Evolutionary conservation across 1,140 invertebrate genomes (phyloP), one percentile per base, ranked within the genome.

Genomic region (Drosophila auraria): DNA sequence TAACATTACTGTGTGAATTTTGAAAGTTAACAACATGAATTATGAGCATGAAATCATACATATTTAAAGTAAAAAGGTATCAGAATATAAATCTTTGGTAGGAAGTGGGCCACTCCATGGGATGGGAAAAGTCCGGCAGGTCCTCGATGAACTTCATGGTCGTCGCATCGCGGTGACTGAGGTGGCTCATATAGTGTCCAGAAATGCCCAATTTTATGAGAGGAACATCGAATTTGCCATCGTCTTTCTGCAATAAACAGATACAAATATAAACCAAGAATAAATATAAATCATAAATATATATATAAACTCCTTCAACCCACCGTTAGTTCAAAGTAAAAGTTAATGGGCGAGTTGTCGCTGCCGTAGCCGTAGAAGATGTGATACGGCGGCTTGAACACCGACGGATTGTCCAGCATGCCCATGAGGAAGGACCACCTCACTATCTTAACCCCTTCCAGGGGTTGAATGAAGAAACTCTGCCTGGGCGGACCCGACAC

Each of bases 401-500:
- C 57, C 2, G 33, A 63, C 94, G 95, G 96, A 17, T 87, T 82
- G 17, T 96, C 95, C 14, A 96, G 93, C 36, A 95, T 95, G 78
- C 96, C 83, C 8, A 44, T 47, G 8, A 87, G 60, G 40, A 87
- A 83, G 0, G 83, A 87, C 83, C 83, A 87, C 50, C 57, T 56
- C 1, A 89, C 8, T 54, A 87, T 64, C 50, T 75, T 87, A 0
- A 78, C 86, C 0, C 84, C 83, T 0, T 59, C 47, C 38, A 69
- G 11, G 2, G 83, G 83, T 8, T 64, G 40, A 2, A 87, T 12
- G n/a, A 89, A 83, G 0, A 87, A 36, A 38, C 84, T 87, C 66
- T 89, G 95, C 76, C 97, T 96, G 82, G 96, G 94, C 4, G 96
- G 96, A 51, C 96, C 96, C 94, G 76, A 68, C 78, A 90, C 36